Evolutionary conservation across 2,797 vertebrate species (phyloP).

Genomic region (Epinephelus awoara): DNA sequence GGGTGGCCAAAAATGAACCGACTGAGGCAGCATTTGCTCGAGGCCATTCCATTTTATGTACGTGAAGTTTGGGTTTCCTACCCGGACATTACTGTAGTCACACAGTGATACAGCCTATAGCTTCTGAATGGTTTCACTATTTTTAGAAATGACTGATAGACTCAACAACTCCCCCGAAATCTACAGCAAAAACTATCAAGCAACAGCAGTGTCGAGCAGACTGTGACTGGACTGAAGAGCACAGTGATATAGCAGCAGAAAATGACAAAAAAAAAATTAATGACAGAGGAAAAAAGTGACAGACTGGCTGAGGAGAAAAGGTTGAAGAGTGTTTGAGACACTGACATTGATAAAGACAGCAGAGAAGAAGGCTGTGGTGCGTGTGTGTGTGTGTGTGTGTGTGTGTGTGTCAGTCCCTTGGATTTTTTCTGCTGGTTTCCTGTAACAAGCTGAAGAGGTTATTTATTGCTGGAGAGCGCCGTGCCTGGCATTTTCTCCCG

Average conservation of each 20-base stretch:
- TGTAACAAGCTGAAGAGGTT: conserved; percentile 71
- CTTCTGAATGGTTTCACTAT: no score
- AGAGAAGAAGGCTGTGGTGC: conserved; percentile 12
- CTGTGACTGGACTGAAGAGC: conserved; percentile 1
- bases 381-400: conserved; percentile 25
- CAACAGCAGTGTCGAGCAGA: neutral
- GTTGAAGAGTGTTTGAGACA: conserved; percentile 27
- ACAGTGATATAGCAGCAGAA: conserved; percentile 8
- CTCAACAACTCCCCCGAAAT: neutral
- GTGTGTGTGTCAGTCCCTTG: conserved; percentile 35
- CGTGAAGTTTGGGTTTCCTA: no score
- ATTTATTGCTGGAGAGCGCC: conserved; percentile 77
- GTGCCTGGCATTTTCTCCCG: conserved; percentile 80
- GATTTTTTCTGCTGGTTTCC: conserved; percentile 66
- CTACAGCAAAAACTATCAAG: neutral
- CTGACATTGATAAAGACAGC: conserved; percentile 1
- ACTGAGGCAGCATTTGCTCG: no score
- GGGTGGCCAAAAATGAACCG: no score
- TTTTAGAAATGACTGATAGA: neutral
- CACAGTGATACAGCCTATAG: neutral
- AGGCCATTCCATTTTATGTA: no score
- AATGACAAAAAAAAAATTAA: conserved; percentile 33
- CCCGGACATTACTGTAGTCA: no score
- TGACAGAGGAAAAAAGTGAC: conserved; percentile 22
- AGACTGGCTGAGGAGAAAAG: conserved; percentile 22